Conservation (phyloP, 2,113 vertebrate species). For the Tympanuchus pallidicinctus region DNA sequence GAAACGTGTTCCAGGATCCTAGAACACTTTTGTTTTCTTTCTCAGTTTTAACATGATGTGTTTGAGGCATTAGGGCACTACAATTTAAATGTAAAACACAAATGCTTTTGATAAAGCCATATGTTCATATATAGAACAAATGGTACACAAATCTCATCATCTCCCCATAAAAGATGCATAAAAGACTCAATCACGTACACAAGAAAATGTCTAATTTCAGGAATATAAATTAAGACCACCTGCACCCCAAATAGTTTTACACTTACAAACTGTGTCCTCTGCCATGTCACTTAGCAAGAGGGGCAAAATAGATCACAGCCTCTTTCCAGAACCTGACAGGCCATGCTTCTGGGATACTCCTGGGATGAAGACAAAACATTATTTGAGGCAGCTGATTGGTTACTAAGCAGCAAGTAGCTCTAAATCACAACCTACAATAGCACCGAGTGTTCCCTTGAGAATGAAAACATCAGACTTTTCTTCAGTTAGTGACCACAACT, state of each 20-base stretch:
- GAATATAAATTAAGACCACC: not conserved
- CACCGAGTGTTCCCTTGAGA: not conserved
- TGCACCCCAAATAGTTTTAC: not conserved
- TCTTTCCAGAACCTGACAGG: not conserved
- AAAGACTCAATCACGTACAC: not conserved
- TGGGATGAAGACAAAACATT: not conserved
- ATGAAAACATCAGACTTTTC: not conserved
- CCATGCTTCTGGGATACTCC: not conserved
- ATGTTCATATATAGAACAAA: not conserved
- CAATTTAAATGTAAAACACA: not conserved
- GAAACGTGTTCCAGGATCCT: not conserved
- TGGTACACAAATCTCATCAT: not conserved
- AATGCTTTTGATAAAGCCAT: not conserved
- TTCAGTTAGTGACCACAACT: not conserved
- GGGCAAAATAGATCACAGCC: not conserved
- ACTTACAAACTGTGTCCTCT: not conserved
- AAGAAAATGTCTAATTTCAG: not conserved
- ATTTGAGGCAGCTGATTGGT: not conserved
- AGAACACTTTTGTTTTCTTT: not conserved
- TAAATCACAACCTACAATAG: not conserved
- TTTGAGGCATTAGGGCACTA: not conserved
- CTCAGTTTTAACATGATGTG: slow-evolving; percentile 11
- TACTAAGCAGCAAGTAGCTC: not conserved
- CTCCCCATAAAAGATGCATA: not conserved
- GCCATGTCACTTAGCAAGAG: not conserved